Evolutionary conservation across 2,888 invertebrate genomes (phyloP), one percentile per base, ranked within the genome.

Genomic region (Drosophila peninsularis): DNA sequence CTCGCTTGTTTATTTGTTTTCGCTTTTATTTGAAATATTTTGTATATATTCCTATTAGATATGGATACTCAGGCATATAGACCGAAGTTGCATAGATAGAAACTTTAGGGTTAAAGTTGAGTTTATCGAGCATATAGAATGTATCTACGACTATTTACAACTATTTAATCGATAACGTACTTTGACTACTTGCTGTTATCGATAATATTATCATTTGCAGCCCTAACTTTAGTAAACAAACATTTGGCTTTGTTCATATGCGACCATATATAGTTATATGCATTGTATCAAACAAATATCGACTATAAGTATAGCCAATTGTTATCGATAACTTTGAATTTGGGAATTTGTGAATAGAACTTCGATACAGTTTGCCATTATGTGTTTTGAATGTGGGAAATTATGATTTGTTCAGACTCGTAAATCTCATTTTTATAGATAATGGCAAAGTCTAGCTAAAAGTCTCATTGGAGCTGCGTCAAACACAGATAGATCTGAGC

Each of bases 1-100:
- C 42, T 50, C 17, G 44, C 47, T 36, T 75, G 34, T 36, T 56
- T 60, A 27, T 61, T 61, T 74, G 60, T 37, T 49, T 62, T 73
- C 56, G 47, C 53, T 52, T 58, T 62, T 72, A 17, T 47, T 45
- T 37, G 17, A 36, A 14, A 9, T 10, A 27, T 2, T 1, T 9
- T 17, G n/a, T n/a, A 6, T 24, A 37, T 61, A 21, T 36, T 36
- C 32, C 11, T 47, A 14, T 47, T 56, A 39, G 21, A 49, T 77
- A 55, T 32, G 7, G 9, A 17, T 10, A 39, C 30, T 17, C n/a
- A 9, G 10, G 17, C 10, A 17, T 30, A 30, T 17, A 6, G 7
- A 44, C 1, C 3, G 0, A 36, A 3, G 27, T 13, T 44, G 13
- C 49, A 5, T 32, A 19, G 6, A 32, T 32, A 19, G 27, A 5